phyloP scores from a whole-genome alignment of 2,888 invertebrate species.

The Drosophila pseudotalamancana region DNA sequence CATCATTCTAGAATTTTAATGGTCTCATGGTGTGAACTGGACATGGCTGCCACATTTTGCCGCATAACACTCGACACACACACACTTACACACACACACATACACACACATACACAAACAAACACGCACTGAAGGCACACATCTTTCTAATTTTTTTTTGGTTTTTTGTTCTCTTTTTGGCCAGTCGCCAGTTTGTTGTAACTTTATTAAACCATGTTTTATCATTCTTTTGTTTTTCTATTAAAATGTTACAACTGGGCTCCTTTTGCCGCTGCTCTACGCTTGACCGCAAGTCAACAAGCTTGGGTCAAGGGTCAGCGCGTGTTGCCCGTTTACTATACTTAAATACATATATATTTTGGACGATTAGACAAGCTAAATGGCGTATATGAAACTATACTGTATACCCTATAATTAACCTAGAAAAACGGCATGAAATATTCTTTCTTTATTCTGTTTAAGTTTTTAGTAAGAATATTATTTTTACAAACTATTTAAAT shows the following conservation, averaged over 20 bases:
- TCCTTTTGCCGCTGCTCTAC: conserved; percentile 23
- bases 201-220: conserved; percentile 56
- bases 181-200: conserved; percentile 49
- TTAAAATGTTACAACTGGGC: conserved; percentile 38
- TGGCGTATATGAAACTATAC: conserved; percentile 1
- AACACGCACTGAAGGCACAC: conserved; percentile 15
- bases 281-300: conserved; percentile 42
- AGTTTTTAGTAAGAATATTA: no score
- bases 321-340: conserved; percentile 25
- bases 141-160: conserved; percentile 11
- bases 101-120: conserved; percentile 10
- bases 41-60: conserved; percentile 53
- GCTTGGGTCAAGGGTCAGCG: conserved; percentile 27
- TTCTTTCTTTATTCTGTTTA: neutral
- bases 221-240: conserved; percentile 44
- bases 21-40: conserved; percentile 57
- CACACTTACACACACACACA: conserved; percentile 8
- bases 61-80: conserved; percentile 35
- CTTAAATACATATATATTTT: conserved; percentile 2
- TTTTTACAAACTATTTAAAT: no score
- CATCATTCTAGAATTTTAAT: conserved; percentile 57
- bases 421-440: neutral
- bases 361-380: neutral
- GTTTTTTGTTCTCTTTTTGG: conserved; percentile 26
- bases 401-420: neutral